Percentiles rank a stretch among this genome's conserved stretches.
These are phyloP conservation scores for Epinotia demarniana DNA, from an alignment of 2,888 invertebrate species.

Conservation along the genomic window DNA sequence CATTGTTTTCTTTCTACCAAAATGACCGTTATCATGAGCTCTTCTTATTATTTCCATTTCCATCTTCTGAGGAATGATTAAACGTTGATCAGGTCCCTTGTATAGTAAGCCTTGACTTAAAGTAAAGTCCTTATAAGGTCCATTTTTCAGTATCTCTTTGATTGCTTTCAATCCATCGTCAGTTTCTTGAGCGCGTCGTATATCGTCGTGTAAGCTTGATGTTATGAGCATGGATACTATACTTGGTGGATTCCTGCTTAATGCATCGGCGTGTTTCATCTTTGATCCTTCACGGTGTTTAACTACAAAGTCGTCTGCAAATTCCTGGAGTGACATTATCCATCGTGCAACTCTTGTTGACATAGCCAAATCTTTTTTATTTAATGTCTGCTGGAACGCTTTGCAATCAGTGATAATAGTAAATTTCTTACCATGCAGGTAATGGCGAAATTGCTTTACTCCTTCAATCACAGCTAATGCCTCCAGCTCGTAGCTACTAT, in stretches of 20 bases:
- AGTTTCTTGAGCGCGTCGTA: no score
- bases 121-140: no score
- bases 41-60: no score
- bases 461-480: background rate
- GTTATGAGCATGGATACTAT: no score
- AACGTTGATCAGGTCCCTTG: no score
- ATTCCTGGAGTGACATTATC: background rate
- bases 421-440: background rate
- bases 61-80: no score
- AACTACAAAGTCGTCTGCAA: background rate
- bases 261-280: background rate
- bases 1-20: no score
- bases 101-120: no score
- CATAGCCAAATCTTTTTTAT: constrained; percentile 5
- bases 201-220: no score
- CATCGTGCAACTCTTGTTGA: constrained; percentile 6
- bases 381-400: constrained; percentile 9
- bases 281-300: background rate
- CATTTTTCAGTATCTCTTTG: no score
- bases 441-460: background rate
- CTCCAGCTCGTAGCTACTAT: background rate
- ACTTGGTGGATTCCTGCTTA: background rate
- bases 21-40: no score
- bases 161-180: no score
- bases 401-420: constrained; percentile 1